A percentile compares a stretch with the other conserved stretches of the same genome.
Conservation (phyloP, 1,140 invertebrate genomes). For the Drosophila gunungcola region DNA sequence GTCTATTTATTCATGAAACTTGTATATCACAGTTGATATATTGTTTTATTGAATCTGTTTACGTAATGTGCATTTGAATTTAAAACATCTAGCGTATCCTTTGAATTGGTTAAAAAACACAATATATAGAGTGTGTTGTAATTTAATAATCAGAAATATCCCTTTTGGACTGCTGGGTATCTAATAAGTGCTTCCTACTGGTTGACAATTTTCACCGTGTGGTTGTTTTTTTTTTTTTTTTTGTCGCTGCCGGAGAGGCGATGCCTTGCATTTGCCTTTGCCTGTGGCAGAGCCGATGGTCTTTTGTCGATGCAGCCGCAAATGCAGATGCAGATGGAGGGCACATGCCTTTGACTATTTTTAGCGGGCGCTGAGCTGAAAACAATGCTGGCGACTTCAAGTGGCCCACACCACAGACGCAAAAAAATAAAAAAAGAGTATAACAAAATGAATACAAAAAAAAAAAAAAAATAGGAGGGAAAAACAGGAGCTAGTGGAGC, state of each 20-base stretch:
- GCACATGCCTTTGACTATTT: constrained; percentile 60
- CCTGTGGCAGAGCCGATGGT: background rate
- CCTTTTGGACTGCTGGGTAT: background rate
- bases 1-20: no score
- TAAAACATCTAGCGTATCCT: no score
- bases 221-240: background rate
- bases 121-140: background rate
- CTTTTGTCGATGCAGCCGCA: constrained; percentile 11
- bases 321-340: constrained; percentile 54
- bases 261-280: constrained; percentile 14
- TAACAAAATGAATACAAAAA: background rate
- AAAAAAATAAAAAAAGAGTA: background rate
- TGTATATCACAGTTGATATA: no score
- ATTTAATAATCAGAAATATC: no score
- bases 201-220: constrained; percentile 12
- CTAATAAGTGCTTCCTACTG: background rate
- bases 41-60: no score
- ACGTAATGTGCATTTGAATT: no score
- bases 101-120: no score
- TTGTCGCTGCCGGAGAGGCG: constrained; percentile 1
- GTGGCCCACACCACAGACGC: constrained; percentile 59
- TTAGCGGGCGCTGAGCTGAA: constrained; percentile 62
- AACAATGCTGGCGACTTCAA: constrained; percentile 65
- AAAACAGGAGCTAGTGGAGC: constrained; percentile 14
- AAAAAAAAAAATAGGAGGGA: constrained; percentile 3